Evolutionary conservation across 2,888 invertebrate genomes (phyloP).

Genomic region (Hydropsyche betteni): DNA sequence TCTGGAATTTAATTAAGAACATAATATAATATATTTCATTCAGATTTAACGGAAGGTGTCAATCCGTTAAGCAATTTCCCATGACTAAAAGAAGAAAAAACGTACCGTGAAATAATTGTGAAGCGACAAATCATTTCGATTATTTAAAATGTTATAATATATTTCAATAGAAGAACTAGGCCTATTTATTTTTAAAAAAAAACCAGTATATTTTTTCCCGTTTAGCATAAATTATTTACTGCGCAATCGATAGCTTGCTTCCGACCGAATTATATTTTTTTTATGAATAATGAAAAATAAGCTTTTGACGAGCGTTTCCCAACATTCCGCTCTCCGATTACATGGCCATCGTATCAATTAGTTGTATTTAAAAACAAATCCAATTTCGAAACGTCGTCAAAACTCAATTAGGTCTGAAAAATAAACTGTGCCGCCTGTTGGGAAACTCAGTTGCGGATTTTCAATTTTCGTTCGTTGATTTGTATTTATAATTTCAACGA

Average conservation of each 20-base stretch:
- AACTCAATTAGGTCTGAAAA: constrained; percentile 22
- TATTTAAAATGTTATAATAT: no score
- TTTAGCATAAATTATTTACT: no score
- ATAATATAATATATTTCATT: neutral
- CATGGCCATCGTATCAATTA: constrained; percentile 36
- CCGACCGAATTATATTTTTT: no score
- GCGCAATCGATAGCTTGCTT: no score
- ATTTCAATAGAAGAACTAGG: neutral
- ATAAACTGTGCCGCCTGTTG: constrained; percentile 13
- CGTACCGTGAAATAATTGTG: neutral
- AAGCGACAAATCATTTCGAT: constrained; percentile 15
- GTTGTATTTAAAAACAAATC: constrained; percentile 21
- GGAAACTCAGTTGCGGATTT: neutral
- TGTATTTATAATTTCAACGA: neutral
- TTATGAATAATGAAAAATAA: no score
- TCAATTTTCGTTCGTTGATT: neutral
- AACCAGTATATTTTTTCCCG: no score
- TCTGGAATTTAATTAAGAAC: constrained; percentile 14
- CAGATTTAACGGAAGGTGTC: constrained; percentile 1
- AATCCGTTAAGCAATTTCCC: constrained; percentile 28
- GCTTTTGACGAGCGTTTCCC: constrained; percentile 18
- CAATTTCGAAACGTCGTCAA: constrained; percentile 20
- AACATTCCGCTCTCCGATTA: constrained; percentile 29
- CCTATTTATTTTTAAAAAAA: constrained; percentile 3
- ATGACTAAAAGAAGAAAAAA: neutral